These are phyloP conservation scores for Hyles vespertilio DNA, from an alignment of 1,140 invertebrate species.

Conservation along the genomic window DNA sequence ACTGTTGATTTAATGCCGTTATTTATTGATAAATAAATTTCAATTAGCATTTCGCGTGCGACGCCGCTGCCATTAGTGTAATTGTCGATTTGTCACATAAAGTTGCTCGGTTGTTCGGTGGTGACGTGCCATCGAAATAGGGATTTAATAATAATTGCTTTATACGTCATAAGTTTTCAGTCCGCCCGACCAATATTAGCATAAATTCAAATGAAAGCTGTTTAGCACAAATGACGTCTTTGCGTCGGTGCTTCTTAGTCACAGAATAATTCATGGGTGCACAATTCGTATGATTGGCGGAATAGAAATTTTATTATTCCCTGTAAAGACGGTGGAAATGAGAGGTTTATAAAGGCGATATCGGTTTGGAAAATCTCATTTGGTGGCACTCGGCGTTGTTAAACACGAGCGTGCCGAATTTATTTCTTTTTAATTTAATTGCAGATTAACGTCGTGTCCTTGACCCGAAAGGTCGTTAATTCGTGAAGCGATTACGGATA, in stretches of 20 bases:
- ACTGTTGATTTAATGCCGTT: constrained; percentile 24
- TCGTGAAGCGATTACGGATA: constrained; percentile 13
- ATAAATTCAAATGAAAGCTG: constrained; percentile 10
- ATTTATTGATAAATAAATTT: constrained; percentile 28
- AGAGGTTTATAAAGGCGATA: too few relatives aligned
- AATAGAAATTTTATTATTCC: too few relatives aligned
- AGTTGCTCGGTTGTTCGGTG: constrained; percentile 1
- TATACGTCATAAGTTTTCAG: constrained; percentile 2
- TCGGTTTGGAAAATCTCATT: too few relatives aligned
- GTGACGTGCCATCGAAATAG: constrained; percentile 2
- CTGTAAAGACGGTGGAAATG: too few relatives aligned
- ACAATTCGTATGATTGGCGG: not conserved
- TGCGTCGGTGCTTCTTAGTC: constrained; percentile 2
- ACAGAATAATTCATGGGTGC: constrained; percentile 1
- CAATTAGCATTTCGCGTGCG: constrained; percentile 19
- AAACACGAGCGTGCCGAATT: not conserved
- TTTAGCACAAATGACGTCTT: not conserved
- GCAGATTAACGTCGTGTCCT: constrained; percentile 13
- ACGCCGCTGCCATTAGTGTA: not conserved
- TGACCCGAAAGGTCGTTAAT: constrained; percentile 15
- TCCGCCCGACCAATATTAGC: constrained; percentile 2
- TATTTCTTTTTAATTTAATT: constrained; percentile 14
- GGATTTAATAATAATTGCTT: constrained; percentile 1
- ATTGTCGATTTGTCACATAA: not conserved
- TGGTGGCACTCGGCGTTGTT: too few relatives aligned